Conservation (phyloP, 2,113 vertebrate species). For the Syngnathus typhle region DNA sequence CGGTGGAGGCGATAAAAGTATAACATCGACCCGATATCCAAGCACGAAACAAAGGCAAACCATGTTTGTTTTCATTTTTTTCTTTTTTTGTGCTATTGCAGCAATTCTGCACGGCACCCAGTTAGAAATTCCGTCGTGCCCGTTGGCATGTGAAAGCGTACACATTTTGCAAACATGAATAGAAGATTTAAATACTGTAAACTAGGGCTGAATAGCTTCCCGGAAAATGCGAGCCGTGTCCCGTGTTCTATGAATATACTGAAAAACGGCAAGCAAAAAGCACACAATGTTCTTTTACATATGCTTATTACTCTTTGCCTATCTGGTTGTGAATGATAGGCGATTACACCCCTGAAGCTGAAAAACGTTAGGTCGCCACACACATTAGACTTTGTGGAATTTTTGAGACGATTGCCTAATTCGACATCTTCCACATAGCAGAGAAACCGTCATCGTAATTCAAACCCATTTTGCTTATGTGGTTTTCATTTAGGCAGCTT, state of each 20-base stretch:
- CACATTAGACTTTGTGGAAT: neutral
- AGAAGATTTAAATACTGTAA: slow-evolving; percentile 2
- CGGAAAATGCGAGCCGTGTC: neutral
- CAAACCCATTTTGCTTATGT: too few species aligned
- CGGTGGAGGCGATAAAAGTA: neutral
- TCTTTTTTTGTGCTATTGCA: neutral
- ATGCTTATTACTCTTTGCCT: neutral
- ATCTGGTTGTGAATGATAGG: neutral
- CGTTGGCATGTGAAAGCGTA: neutral
- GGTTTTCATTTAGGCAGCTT: too few species aligned
- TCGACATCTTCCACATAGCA: too few species aligned
- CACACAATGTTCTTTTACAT: neutral
- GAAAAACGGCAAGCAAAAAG: neutral
- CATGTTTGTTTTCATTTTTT: neutral
- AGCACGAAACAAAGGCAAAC: neutral
- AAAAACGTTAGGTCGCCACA: neutral
- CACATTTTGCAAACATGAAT: slow-evolving; percentile 1
- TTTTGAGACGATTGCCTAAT: neutral
- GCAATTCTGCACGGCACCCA: neutral
- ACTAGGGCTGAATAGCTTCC: slow-evolving; percentile 4
- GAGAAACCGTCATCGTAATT: too few species aligned
- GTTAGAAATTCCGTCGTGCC: neutral
- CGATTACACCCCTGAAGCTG: neutral
- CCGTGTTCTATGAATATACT: neutral
- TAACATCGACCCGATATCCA: neutral